These are phyloP conservation scores for Hybognathus amarus DNA, from an alignment of 2,797 vertebrate genomes.

Conservation along the genomic window DNA sequence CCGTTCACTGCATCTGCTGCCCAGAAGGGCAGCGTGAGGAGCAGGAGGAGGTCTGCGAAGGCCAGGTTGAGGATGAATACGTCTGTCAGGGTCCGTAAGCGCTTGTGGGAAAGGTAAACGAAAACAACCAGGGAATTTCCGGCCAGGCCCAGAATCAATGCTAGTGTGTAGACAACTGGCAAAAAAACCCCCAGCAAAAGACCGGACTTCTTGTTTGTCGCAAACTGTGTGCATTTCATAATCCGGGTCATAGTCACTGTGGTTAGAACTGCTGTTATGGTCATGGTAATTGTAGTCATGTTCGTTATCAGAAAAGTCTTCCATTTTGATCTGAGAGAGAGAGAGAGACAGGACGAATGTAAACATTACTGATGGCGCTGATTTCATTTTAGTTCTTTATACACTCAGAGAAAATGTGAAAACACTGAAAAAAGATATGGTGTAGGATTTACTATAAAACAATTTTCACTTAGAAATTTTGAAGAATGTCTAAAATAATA, in stretches of 20 bases:
- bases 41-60: constrained; percentile 87
- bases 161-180: constrained; percentile 83
- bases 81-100: constrained; percentile 86
- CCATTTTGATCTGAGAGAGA: constrained; percentile 55
- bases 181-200: constrained; percentile 85
- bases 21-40: constrained; percentile 93
- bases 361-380: background rate
- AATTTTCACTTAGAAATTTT: background rate
- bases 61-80: constrained; percentile 91
- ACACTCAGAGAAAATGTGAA: background rate
- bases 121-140: constrained; percentile 88
- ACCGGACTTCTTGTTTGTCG: constrained; percentile 86
- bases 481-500: background rate
- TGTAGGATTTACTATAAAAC: background rate
- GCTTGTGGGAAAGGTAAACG: constrained; percentile 84
- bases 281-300: constrained; percentile 48
- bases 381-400: background rate
- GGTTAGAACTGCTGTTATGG: constrained; percentile 60
- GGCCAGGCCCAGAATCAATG: constrained; percentile 84
- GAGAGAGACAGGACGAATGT: constrained; percentile 7
- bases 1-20: constrained; percentile 85
- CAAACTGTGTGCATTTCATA: constrained; percentile 82
- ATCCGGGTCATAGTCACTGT: constrained; percentile 64
- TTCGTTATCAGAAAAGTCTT: constrained; percentile 61
- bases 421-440: background rate